Conservation (phyloP, 2,113 vertebrate genomes). For the Eudyptes chrysolophus region DNA sequence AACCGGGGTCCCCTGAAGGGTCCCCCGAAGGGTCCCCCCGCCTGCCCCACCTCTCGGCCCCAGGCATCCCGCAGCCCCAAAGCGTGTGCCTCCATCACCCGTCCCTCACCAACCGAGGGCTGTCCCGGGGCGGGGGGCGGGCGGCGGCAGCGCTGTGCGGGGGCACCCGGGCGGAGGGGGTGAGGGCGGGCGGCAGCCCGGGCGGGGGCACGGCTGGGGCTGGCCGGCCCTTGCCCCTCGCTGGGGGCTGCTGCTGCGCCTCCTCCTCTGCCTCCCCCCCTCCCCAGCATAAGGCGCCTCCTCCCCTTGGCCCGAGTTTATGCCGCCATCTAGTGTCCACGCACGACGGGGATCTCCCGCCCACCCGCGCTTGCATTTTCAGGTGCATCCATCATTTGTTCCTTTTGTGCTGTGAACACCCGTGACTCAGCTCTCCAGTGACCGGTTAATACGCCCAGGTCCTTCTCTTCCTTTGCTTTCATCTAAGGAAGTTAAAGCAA, state of each 20-base stretch:
- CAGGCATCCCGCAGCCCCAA: not conserved
- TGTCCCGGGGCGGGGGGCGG: too few species aligned
- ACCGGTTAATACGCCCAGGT: accelerated
- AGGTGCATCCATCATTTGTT: accelerated
- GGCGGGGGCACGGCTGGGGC: not conserved
- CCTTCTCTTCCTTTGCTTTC: not conserved
- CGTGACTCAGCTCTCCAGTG: not conserved
- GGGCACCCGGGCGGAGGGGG: too few species aligned
- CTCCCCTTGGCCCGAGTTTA: not conserved
- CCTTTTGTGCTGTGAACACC: accelerated
- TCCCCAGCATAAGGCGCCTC: not conserved
- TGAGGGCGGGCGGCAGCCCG: not conserved
- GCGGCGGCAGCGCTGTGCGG: not conserved
- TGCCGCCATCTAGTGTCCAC: slow-evolving; percentile 24
- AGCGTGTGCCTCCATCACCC: not conserved
- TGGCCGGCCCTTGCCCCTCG: too few species aligned
- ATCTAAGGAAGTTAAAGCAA: not conserved
- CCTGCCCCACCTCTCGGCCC: not conserved
- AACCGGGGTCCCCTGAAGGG: too few species aligned
- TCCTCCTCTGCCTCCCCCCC: too few species aligned
- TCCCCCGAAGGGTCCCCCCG: not conserved
- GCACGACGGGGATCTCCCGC: too few species aligned
- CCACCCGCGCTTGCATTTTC: accelerated
- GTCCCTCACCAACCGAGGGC: not conserved
- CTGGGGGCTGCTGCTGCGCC: not conserved